Conservation (phyloP, 2,888 invertebrate genomes). For the Falcaria lacertinaria region DNA sequence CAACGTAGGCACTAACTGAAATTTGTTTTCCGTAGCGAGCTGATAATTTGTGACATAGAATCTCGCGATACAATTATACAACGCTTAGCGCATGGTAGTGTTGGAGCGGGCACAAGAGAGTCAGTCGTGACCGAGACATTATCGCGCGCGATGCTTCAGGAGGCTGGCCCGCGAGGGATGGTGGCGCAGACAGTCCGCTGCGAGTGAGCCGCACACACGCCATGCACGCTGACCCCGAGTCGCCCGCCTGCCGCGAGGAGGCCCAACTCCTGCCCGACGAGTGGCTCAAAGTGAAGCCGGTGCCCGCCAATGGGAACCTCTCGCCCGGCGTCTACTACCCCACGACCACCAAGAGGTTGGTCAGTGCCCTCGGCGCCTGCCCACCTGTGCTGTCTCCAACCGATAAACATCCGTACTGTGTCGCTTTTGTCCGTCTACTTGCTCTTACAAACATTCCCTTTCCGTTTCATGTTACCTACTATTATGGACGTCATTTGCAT, state of each 20-base stretch:
- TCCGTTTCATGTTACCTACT: slow-evolving; percentile 25
- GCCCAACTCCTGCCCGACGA: slow-evolving; percentile 70
- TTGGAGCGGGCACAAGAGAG: slow-evolving; percentile 47
- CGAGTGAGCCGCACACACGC: slow-evolving; percentile 58
- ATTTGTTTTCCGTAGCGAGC: slow-evolving; percentile 66
- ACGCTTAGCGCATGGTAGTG: slow-evolving; percentile 67
- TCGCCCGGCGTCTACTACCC: slow-evolving; percentile 76
- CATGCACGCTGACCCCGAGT: slow-evolving; percentile 74
- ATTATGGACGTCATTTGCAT: slow-evolving; percentile 39
- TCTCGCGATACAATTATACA: slow-evolving; percentile 75
- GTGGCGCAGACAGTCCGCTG: slow-evolving; percentile 53
- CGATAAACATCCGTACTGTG: slow-evolving; percentile 60
- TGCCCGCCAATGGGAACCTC: slow-evolving; percentile 66
- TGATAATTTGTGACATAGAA: slow-evolving; percentile 75
- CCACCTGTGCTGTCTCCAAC: slow-evolving; percentile 62
- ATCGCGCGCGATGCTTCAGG: slow-evolving; percentile 76
- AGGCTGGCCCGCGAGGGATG: slow-evolving; percentile 60
- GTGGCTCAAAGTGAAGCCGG: slow-evolving; percentile 71
- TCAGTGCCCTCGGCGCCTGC: slow-evolving; percentile 54
- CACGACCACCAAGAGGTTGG: slow-evolving; percentile 73
- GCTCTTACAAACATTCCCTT: slow-evolving; percentile 25
- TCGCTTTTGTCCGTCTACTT: slow-evolving; percentile 59
- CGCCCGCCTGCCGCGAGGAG: slow-evolving; percentile 72
- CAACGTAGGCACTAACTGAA: slow-evolving; percentile 61
- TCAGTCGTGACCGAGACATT: slow-evolving; percentile 76